A percentile compares a stretch with the other conserved stretches of the same genome.
Evolutionary conservation across 2,113 vertebrate species (phyloP).

Genomic region (Athene cunicularia): DNA sequence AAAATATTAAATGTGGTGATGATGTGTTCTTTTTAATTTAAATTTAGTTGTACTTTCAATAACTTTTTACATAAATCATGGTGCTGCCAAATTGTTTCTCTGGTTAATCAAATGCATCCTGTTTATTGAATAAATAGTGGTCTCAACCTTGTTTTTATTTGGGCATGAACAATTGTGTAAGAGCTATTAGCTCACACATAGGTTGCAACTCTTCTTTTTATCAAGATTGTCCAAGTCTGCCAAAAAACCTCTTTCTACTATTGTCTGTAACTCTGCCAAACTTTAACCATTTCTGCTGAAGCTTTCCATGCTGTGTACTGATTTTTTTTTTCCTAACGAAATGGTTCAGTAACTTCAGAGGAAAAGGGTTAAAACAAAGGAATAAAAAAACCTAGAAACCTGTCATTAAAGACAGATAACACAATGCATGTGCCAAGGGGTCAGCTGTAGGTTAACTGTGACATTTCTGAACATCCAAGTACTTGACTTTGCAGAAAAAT

Average conservation of each 20-base stretch:
- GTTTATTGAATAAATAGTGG: slow-evolving; percentile 42
- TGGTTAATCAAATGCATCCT: slow-evolving; percentile 53
- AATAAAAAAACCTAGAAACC: not conserved
- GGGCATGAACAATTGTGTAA: not conserved
- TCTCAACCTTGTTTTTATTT: slow-evolving; percentile 17
- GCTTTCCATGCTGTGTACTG: not conserved
- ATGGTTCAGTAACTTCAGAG: slow-evolving; percentile 17
- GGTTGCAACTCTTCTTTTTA: slow-evolving; percentile 17
- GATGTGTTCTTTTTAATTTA: slow-evolving; percentile 53
- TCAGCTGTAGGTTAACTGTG: slow-evolving; percentile 44
- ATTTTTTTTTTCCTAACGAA: not conserved
- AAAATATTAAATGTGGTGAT: slow-evolving; percentile 40
- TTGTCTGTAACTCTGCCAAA: not conserved
- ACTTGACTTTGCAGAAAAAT: slow-evolving; percentile 43
- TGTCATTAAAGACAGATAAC: slow-evolving; percentile 47
- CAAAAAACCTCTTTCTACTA: not conserved
- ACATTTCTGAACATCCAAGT: not conserved
- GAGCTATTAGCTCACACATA: slow-evolving; percentile 1
- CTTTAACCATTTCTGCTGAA: not conserved
- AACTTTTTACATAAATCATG: not conserved
- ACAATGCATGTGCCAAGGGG: slow-evolving; percentile 36
- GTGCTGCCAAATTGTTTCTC: slow-evolving; percentile 32
- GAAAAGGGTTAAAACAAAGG: slow-evolving; percentile 22
- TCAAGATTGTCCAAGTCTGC: not conserved
- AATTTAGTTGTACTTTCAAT: slow-evolving; percentile 13